These are phyloP conservation scores for Metridium senile DNA, from an alignment of 92 coral and sea anemone genomes.

Conservation along the genomic window DNA sequence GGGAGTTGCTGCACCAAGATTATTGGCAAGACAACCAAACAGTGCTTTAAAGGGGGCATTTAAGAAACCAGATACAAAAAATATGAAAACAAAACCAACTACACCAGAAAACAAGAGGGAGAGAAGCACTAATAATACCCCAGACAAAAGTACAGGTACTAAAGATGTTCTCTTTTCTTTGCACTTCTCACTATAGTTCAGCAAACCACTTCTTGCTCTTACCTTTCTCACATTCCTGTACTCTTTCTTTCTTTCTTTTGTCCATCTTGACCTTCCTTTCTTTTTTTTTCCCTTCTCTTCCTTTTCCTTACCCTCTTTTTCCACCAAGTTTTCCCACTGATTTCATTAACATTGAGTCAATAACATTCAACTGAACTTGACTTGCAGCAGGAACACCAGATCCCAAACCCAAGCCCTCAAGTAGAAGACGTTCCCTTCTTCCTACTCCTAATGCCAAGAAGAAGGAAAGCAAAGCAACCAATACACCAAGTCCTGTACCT, in stretches of 20 bases:
- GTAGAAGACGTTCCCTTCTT: constrained; percentile 72
- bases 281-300: too few relatives aligned
- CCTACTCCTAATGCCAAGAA: constrained; percentile 67
- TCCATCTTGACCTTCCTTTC: too few relatives aligned
- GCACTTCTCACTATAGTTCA: too few relatives aligned
- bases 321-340: too few relatives aligned
- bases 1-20: not conserved
- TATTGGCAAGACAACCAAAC: not conserved
- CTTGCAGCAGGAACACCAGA: constrained; percentile 16
- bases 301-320: too few relatives aligned
- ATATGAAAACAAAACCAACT: not conserved
- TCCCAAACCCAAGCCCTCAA: constrained; percentile 29
- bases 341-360: not conserved
- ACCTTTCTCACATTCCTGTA: not conserved
- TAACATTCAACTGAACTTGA: not conserved
- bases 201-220: too few relatives aligned
- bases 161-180: too few relatives aligned
- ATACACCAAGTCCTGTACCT: constrained; percentile 18
- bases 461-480: not conserved
- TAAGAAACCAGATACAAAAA: not conserved
- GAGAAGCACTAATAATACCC: not conserved
- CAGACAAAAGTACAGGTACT: constrained; percentile 18
- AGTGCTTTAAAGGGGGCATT: not conserved
- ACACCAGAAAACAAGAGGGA: not conserved
- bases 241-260: too few relatives aligned